Base-by-base conservation (phyloP, 1,140 invertebrate species). In the Drosophila busckii region DNA sequence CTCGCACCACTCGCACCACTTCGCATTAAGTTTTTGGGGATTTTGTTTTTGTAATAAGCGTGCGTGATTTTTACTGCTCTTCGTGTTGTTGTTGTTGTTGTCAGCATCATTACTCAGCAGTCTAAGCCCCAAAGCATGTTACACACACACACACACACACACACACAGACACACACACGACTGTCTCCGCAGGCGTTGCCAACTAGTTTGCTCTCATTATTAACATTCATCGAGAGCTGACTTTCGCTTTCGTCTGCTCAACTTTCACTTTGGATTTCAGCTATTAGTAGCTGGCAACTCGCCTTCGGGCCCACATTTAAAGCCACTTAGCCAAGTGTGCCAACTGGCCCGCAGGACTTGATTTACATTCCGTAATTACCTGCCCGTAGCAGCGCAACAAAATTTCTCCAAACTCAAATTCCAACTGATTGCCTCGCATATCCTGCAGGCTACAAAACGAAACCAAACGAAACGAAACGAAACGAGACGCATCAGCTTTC, bases 361-460 rank as follows among this genome's bases (percentile, higher is more conserved):
- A 60, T 66, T 75, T 75, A 65, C 70, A 76, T 75, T 76, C 69
- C 65, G 70, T 70, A 76, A 76, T 75, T 75, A 75, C 70, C 60
- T 65, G 48, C 46, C 42, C 50, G 54, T 63, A 68, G 68, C 31
- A 58, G 23, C 41, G 48, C 49, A n/a, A n/a, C n/a, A n/a, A n/a
- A n/a, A n/a, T n/a, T n/a, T n/a, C n/a, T n/a, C n/a, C n/a, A n/a
- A n/a, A n/a, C n/a, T n/a, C n/a, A n/a, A n/a, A n/a, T n/a, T n/a
- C n/a, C n/a, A n/a, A n/a, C n/a, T n/a, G n/a, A n/a, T n/a, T n/a
- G n/a, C n/a, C n/a, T n/a, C n/a, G n/a, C n/a, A n/a, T n/a, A n/a
- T n/a, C n/a, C n/a, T n/a, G n/a, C n/a, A n/a, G n/a, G n/a, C n/a
- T n/a, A n/a, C n/a, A n/a, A n/a, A n/a, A n/a, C n/a, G n/a, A n/a